A percentile compares a stretch with the other conserved stretches of the same genome.
Conservation (phyloP, 1,140 invertebrate species). For the Ditylenchus dipsaci region DNA sequence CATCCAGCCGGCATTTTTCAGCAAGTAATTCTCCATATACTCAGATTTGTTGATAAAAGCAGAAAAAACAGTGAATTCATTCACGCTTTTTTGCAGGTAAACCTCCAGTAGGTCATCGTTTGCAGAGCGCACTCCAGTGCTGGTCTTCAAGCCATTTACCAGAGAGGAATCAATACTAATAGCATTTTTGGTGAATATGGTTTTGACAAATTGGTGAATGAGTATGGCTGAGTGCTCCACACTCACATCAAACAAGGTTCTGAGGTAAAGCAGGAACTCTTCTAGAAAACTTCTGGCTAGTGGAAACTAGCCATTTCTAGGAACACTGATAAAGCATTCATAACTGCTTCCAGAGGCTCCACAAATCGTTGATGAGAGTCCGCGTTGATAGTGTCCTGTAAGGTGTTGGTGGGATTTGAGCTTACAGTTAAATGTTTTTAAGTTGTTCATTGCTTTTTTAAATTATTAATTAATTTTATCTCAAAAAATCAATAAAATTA, state of each 20-base stretch:
- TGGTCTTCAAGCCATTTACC: background rate
- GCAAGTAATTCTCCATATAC: slow-evolving; percentile 9
- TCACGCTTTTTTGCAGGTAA: slow-evolving; percentile 6
- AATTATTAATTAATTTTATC: no score
- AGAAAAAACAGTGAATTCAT: slow-evolving; percentile 25
- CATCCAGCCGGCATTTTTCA: slow-evolving; percentile 19
- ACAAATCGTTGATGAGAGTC: slow-evolving; percentile 25
- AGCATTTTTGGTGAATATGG: slow-evolving; percentile 18
- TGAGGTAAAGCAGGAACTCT: slow-evolving; percentile 26
- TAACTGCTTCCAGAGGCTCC: slow-evolving; percentile 18
- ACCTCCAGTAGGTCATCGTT: slow-evolving; percentile 10
- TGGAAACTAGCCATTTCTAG: slow-evolving; percentile 19
- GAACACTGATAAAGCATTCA: slow-evolving; percentile 18
- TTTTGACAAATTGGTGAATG: slow-evolving; percentile 25
- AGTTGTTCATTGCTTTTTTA: no score
- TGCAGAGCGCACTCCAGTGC: background rate
- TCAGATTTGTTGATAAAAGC: slow-evolving; percentile 9
- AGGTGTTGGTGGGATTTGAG: background rate
- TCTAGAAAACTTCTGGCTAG: slow-evolving; percentile 23
- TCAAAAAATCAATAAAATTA: no score
- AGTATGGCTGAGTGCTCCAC: slow-evolving; percentile 14
- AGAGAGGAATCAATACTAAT: background rate
- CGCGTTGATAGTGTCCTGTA: slow-evolving; percentile 22
- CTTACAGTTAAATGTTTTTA: no score
- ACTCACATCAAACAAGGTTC: slow-evolving; percentile 23